Base-by-base conservation (phyloP, 1,140 invertebrate genomes). In the Caerostris darwini region DNA sequence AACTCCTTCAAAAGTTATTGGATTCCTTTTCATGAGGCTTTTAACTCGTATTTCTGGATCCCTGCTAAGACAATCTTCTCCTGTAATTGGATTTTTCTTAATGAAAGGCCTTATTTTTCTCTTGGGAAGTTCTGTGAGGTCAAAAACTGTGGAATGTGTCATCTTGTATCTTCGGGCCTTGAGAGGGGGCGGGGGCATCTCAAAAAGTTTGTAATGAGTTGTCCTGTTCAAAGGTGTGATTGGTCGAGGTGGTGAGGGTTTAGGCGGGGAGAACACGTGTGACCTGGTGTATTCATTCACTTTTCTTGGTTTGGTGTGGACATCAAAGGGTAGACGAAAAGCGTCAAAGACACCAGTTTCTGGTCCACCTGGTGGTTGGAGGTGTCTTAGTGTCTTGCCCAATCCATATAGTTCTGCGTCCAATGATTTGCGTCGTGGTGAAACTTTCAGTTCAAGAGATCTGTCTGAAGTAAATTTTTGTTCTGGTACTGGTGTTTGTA, bases 1-100 rank as follows among this genome's bases (percentile, higher is more conserved):
- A 3, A 94, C 19, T 19, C 92, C 92, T 64, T 94, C 92, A 34
- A 94, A 94, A 50, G 92, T 94, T 6, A 94, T 94, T 3, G 92
- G 92, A 89, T 94, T 94, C 7, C 92, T 86, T 5, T 81, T 34
- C 14, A 14, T 81, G 3, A n/a, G 7, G 5, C 4, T 5, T 56
- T 64, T 94, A 17, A 61, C 7, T 4, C 54, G 5, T n/a, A 59
- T 64, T n/a, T 81, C 53, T 17, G 56, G 10, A 6, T 59, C 86
- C 7, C 12, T 87, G 7, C 19, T 12, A 14, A 3, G 6, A 17
- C 85, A 77, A 3, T 17, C 54, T 57, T 89, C 85, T 10, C 86
- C 86, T 7, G 86, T 89, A 17, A 94, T 94, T 1, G 92, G 92
- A 81, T 94, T 77, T 14, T 17, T 88, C 56, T 94, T 82, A 6